phyloP scores from a whole-genome alignment of 2,888 invertebrate genomes.

The Sericinus montela region DNA sequence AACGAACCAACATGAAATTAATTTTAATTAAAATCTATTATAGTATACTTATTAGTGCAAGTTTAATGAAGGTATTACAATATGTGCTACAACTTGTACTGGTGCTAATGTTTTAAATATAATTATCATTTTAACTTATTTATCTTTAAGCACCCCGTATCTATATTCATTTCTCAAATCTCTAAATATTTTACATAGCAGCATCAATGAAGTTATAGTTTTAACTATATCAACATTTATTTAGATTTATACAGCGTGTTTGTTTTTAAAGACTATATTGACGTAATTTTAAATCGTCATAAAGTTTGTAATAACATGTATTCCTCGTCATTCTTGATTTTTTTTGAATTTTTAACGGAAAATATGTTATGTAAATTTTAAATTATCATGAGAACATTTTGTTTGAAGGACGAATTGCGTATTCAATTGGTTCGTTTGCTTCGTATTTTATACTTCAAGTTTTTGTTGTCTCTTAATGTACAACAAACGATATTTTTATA shows the following conservation, averaged over 20 bases:
- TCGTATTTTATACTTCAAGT: conserved; percentile 13
- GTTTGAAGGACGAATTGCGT: background rate
- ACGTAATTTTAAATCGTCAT: background rate
- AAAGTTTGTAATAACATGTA: background rate
- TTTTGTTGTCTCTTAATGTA: conserved; percentile 36
- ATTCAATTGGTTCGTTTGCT: background rate
- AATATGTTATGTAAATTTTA: conserved; percentile 13
- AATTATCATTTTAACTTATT: conserved; percentile 9
- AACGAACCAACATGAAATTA: conserved; percentile 2
- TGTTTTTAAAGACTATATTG: conserved; percentile 1
- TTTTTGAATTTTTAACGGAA: conserved; percentile 2
- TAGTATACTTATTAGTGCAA: conserved; percentile 8
- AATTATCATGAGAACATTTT: conserved; percentile 2
- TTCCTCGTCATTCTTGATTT: conserved; percentile 1
- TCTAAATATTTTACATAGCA: background rate
- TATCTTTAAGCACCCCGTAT: conserved; percentile 12
- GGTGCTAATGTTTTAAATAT: conserved; percentile 17
- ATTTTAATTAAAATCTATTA: conserved; percentile 3
- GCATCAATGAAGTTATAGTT: conserved; percentile 5
- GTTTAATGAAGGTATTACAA: background rate
- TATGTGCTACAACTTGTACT: conserved; percentile 8
- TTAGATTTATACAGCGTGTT: conserved; percentile 11
- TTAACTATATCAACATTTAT: conserved; percentile 8
- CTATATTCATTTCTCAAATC: conserved; percentile 13
- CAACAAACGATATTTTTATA: conserved; percentile 64